phyloP scores from a whole-genome alignment of 2,113 vertebrate genomes.

The Aleadryas rufinucha region DNA sequence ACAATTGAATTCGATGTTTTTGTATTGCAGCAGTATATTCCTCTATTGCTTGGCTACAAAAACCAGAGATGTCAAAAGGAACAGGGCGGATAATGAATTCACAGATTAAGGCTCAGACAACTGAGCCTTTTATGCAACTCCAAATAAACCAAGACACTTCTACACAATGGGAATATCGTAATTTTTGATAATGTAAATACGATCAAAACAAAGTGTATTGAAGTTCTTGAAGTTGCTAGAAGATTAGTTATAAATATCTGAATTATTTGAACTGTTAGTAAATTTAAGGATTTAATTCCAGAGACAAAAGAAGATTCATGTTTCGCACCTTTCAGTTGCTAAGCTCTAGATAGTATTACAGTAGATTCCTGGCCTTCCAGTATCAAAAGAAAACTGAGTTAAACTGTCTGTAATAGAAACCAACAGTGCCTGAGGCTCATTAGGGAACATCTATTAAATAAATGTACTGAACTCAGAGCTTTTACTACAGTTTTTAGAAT shows the following conservation, averaged over 20 bases:
- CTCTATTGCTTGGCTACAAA: background rate
- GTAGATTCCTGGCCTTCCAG: background rate
- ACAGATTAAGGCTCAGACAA: background rate
- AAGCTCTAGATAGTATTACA: background rate
- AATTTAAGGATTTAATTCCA: background rate
- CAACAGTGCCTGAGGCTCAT: background rate
- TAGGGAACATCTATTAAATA: background rate
- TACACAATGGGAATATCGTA: background rate
- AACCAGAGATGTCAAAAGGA: background rate
- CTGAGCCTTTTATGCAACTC: background rate
- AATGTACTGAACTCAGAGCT: background rate
- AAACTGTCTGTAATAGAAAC: background rate
- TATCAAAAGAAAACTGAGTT: background rate
- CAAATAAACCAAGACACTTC: background rate
- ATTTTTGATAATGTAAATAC: background rate
- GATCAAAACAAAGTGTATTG: background rate
- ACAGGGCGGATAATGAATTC: background rate
- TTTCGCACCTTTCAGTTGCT: background rate
- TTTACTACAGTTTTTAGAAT: background rate
- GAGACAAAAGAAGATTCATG: background rate
- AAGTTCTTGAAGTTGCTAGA: background rate
- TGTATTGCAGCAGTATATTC: background rate
- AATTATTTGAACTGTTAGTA: background rate
- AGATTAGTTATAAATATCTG: background rate
- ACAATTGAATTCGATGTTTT: background rate